Base-by-base conservation (phyloP, 2,888 invertebrate genomes). In the Kryphioiulus occultus region DNA sequence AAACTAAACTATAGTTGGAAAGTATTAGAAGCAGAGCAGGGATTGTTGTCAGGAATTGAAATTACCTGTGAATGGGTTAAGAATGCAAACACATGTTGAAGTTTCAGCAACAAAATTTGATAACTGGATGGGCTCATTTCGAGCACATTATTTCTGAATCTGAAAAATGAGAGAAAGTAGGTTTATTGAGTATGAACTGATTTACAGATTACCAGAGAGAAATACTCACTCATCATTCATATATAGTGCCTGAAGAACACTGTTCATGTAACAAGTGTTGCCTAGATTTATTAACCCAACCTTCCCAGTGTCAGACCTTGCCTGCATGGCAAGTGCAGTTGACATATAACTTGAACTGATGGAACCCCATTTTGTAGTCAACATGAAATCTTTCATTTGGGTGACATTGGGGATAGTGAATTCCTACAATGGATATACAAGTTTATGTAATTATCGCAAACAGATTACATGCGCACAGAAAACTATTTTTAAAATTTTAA, bases 201-300 rank as follows among this genome's bases (percentile, higher is more conserved):
- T 35, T 19, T 19, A 39, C 12, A 42, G 19, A n/a, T 82, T 22
- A 87, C 4, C 30, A 83, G 26, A 12, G 44, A 19, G 82, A 39
- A 87, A 39, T 82, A 89, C 89, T 89, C 87, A 92, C 94, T 95
- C 94, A 91, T 95, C 95, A 39, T 96, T 96, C 94, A 96, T 95
- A 88, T 95, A 95, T 78, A 97, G 92, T 0, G 96, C 96, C 92
- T 97, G 97, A 88, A 97, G 92, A 0, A 96, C 95, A 91, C 96
- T 96, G 92, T 97, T 97, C 95, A 97, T 95, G 90, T 96, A 97
- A 91, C 97, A 97, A 0, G 97, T 97, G 91, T 97, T 97, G 42
- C 97, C 96, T 78, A 96, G 93, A 93, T 97, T 97, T 68, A 94
- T 94, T 32, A 97, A 93, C 0, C 97, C 97, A 5, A 96, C 95